Conservation (phyloP, 2,113 vertebrate species). For the Hypanus sabinus region DNA sequence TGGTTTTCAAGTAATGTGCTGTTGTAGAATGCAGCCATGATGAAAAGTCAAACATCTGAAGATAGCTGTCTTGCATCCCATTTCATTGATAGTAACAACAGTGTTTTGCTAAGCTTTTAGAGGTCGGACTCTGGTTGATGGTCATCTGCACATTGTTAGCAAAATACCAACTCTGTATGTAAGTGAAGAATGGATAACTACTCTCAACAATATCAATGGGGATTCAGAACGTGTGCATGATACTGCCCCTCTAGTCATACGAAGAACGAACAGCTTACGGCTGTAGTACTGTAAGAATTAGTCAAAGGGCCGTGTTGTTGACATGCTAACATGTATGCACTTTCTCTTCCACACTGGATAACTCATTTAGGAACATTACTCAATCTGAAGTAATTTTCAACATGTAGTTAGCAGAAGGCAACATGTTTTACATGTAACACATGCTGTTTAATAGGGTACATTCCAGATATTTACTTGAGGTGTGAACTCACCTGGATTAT, state of each 20-base stretch:
- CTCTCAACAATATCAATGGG: background rate
- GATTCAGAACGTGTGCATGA: too few relatives aligned
- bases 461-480: background rate
- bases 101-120: background rate
- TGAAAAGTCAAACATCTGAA: background rate
- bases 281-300: background rate
- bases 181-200: background rate
- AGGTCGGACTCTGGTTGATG: background rate
- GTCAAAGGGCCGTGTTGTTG: background rate
- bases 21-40: background rate
- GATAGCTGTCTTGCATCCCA: background rate
- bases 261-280: background rate
- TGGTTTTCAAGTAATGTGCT: slow-evolving; percentile 17
- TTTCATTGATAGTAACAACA: background rate
- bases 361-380: background rate
- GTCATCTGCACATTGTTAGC: background rate
- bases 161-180: background rate
- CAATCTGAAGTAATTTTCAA: background rate
- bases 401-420: background rate
- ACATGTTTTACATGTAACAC: background rate
- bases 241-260: background rate
- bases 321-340: background rate
- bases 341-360: background rate
- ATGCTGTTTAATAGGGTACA: background rate
- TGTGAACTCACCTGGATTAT: background rate